Evolutionary conservation across 1,140 invertebrate species (phyloP), one percentile per base, ranked within the genome.

Genomic region (Scylla paramamosain): DNA sequence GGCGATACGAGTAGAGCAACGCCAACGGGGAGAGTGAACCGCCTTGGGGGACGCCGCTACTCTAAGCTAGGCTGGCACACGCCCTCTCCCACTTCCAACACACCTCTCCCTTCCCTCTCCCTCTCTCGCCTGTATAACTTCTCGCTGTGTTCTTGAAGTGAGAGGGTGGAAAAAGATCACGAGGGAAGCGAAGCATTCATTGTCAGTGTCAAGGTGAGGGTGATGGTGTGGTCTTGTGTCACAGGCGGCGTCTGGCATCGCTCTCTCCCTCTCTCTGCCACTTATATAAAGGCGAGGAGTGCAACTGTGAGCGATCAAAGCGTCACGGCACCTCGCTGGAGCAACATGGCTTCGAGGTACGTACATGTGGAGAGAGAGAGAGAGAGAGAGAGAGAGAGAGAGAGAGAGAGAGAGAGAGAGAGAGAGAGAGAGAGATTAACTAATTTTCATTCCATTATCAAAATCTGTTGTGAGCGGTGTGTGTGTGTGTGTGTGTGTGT

Each of bases 321-420:
- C 67, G n/a, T n/a, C n/a, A n/a, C 67, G 67, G n/a, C 67, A 77
- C 67, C 67, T 77, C 25, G 67, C 67, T n/a, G 67, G 67, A 77
- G 67, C 67, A 77, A 77, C 67, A 77, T 77, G 67, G 16, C 16
- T 59, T 59, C 52, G 0, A 77, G 67, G 67, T 77, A 77, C 6
- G 67, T 77, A 20, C 20, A 8, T 59, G 52, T 59, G 52, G 16
- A 59, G 52, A 59, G 52, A 59, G 52, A 59, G 52, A 59, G 52
- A 59, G 52, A 14, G 39, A 39, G 39, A 39, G 39, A 39, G 39
- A 39, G 39, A 39, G 39, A 39, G 39, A 39, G 39, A 39, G 39
- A 39, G 39, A 39, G 39, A 39, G 39, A 39, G 39, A 39, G 39
- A 39, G 39, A 39, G 39, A 39, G 39, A 39, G 39, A 39, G 39